Evolutionary conservation across 2,797 vertebrate genomes (phyloP).

Genomic region (Champsocephalus gunnari): DNA sequence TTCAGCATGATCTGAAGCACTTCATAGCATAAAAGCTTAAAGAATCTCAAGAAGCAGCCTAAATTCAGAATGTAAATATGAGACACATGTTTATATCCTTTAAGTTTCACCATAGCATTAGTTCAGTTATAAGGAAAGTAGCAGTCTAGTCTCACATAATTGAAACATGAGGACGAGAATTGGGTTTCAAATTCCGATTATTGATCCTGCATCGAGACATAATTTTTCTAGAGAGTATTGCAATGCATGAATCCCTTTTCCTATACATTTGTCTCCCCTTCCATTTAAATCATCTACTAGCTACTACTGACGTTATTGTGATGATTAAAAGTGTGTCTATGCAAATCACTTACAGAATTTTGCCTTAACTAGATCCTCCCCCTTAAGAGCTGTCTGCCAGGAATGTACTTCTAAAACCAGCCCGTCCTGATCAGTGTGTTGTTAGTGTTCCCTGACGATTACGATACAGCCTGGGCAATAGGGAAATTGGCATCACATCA

Average conservation of each 20-base stretch:
- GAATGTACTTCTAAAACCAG: slow-evolving; percentile 30
- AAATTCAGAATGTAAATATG: no score
- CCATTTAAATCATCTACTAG: not conserved
- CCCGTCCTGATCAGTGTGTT: slow-evolving; percentile 16
- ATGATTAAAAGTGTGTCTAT: not conserved
- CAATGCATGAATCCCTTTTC: not conserved
- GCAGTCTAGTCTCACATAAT: not conserved
- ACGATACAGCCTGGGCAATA: slow-evolving; percentile 6
- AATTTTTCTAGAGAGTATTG: not conserved
- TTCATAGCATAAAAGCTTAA: no score
- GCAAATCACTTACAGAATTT: not conserved
- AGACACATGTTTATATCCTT: no score
- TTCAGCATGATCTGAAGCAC: no score
- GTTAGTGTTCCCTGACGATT: slow-evolving; percentile 17
- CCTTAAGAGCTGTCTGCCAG: not conserved
- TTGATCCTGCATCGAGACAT: not conserved
- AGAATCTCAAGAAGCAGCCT: no score
- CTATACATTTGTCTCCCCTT: no score
- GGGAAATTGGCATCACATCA: slow-evolving; percentile 43
- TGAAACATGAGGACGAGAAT: not conserved
- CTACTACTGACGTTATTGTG: not conserved
- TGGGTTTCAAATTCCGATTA: not conserved
- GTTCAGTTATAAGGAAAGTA: no score
- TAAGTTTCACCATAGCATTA: no score
- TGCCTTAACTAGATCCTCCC: not conserved